Conservation (phyloP, 64 coral and sea anemone genomes). For the Stylophora pistillata region DNA sequence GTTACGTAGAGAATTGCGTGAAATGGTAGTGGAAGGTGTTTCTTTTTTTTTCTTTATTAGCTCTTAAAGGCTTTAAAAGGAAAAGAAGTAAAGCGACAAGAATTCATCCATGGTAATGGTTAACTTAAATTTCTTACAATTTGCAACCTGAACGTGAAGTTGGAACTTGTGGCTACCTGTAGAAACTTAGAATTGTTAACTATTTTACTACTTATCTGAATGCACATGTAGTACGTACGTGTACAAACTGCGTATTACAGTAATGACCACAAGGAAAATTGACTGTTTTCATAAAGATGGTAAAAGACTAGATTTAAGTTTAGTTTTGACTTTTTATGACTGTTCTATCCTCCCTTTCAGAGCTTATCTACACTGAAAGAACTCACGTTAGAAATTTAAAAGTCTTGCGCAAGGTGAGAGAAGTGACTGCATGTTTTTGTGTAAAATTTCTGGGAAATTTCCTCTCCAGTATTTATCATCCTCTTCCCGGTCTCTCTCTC, state of each 20-base stretch:
- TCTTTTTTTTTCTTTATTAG: slow-evolving; percentile 12
- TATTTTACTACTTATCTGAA: too few relatives aligned
- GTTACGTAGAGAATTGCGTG: too few relatives aligned
- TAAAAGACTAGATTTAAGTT: too few relatives aligned
- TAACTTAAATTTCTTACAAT: neutral
- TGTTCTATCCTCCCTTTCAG: slow-evolving; percentile 50
- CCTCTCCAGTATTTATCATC: too few relatives aligned
- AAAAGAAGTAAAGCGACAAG: slow-evolving; percentile 93
- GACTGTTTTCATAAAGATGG: neutral
- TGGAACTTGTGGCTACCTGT: too few relatives aligned
- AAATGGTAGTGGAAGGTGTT: too few relatives aligned
- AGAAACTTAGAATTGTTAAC: too few relatives aligned
- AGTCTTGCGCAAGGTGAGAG: slow-evolving; percentile 91
- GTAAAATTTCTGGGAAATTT: neutral
- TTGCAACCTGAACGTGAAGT: too few relatives aligned
- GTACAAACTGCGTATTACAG: too few relatives aligned
- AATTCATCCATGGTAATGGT: slow-evolving; percentile 92
- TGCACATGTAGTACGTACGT: too few relatives aligned
- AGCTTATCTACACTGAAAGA: slow-evolving; percentile 98
- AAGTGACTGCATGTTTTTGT: neutral
- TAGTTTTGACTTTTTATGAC: too few relatives aligned
- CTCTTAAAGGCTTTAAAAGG: slow-evolving; percentile 76
- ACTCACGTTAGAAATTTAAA: slow-evolving; percentile 98
- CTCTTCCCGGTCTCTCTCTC: too few relatives aligned
- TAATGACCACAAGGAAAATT: neutral